Base-by-base conservation (phyloP, 2,113 vertebrate genomes). In the Poeciliopsis prolifica region DNA sequence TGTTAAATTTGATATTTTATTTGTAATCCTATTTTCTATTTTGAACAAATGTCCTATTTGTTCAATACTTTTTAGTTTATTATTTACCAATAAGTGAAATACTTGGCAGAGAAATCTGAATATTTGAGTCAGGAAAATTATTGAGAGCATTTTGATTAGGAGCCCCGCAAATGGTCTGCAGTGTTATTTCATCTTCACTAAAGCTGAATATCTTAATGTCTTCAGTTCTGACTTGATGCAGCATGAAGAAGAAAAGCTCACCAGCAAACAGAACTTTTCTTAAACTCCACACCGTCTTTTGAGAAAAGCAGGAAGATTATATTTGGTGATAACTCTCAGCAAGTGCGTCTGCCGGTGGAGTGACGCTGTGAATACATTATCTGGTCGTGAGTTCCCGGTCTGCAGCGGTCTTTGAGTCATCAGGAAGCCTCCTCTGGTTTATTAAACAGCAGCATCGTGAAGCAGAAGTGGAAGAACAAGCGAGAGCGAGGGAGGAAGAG, bases 321-420 rank as follows among this genome's bases (percentile, higher is more conserved):
- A 24, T 70, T 48, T 58, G 51, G 51, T 3, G 24, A 58, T 58
- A 10, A n/a, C n/a, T 10, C 51, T 58, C 8, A 10, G 51, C 24
- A 7, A 58, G n/a, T 48, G 42, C 51, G 22, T 54, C 54, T 69
- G 70, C 64, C 69, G 58, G 31, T 63, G 71, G 70, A 60, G 68
- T 58, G 69, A 78, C 60, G 82, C 48, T 77, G 37, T 15, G 66
- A 85, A 75, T 69, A 61, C 72, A 65, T 74, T 9, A 79, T 29
- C 19, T 1, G 4, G 64, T 83, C 71, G 48, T 82, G 74, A 75
- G 68, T 65, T 80, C 65, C 74, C 62, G 19, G 65, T 72, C 60
- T 68, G 61, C 72, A 68, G 79, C 65, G 65, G 51, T 58, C 44
- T 61, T 74, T 85, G 82, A 88, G 84, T 89, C 89, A 87, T 80